Evolutionary conservation across 1,140 invertebrate species (phyloP), one percentile per base, ranked within the genome.

Genomic region (Sminthurides bifidus): DNA sequence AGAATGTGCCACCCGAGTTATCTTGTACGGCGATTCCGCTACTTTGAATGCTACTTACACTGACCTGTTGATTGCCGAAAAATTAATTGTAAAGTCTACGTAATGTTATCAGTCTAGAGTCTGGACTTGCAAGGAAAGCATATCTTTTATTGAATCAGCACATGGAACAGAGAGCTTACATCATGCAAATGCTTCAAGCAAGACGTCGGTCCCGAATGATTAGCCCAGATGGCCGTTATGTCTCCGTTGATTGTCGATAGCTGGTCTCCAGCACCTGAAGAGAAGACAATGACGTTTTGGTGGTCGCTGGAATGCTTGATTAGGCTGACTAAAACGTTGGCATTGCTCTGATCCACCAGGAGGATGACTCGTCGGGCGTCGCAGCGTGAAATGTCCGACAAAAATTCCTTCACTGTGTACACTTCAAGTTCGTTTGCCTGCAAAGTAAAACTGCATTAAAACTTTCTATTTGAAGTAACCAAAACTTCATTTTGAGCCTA

Each of bases 271-370:
- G 68, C 62, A 31, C 72, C 72, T 30, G 66, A 56, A 5, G 67
- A 63, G 41, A 70, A 70, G 4, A 74, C 67, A 2, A 72, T 57
- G 5, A 75, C 69, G 66, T 76, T 75, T 5, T 52, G 51, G 57
- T 76, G 72, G 2, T 68, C 58, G 17, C 23, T 12, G 4, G 68
- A 68, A 61, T 60, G 38, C 33, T 56, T 66, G 17, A 76, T 61
- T 3, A 66, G 66, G 3, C 69, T 66, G 19, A 72, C 65, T 5
- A 77, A 54, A 41, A 72, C 65, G 0, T 71, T 73, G 2, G 74
- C 67, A 60, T 71, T 75, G 54, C 72, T 75, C 52, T 77, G 75
- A 56, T 78, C 77, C 1, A 69, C 70, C 1, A 78, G 60, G 3
- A 78, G 52, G 24, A 74, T 68, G 2, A 78, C 71, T n/a, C 73